Evolutionary conservation across 1,140 invertebrate genomes (phyloP).

Genomic region (Drosophila orena): DNA sequence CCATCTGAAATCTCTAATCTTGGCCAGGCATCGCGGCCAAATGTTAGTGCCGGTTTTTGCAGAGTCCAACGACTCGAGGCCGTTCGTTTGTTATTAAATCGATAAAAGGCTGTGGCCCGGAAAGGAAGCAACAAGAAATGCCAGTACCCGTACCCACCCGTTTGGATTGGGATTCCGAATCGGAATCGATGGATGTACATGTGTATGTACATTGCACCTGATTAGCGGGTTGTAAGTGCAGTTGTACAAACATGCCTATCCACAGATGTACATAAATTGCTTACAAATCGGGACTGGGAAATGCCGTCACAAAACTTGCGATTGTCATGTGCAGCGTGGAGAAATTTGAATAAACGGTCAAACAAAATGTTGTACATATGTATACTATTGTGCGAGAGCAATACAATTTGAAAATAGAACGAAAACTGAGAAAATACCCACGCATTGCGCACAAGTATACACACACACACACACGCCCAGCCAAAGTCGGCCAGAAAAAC

Average conservation of each 20-base stretch:
- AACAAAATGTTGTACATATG: slow-evolving; percentile 12
- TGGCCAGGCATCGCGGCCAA: slow-evolving; percentile 6
- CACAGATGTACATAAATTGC: slow-evolving; percentile 6
- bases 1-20: background rate
- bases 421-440: slow-evolving; percentile 43
- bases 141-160: slow-evolving; percentile 37
- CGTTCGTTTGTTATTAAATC: slow-evolving; percentile 50
- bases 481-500: slow-evolving; percentile 25
- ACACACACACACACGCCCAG: slow-evolving; percentile 24
- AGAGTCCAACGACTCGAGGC: slow-evolving; percentile 37
- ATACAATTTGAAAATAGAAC: slow-evolving; percentile 57
- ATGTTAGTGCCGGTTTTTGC: slow-evolving; percentile 41
- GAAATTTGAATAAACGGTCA: slow-evolving; percentile 40
- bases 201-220: slow-evolving; percentile 43
- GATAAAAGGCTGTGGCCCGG: slow-evolving; percentile 41
- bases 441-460: slow-evolving; percentile 53
- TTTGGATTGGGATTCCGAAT: slow-evolving; percentile 6
- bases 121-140: slow-evolving; percentile 50
- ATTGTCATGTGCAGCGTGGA: background rate
- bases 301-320: slow-evolving; percentile 18
- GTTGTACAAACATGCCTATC: slow-evolving; percentile 6
- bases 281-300: slow-evolving; percentile 14
- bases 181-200: background rate
- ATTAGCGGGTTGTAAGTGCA: slow-evolving; percentile 40
- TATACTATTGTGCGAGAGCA: slow-evolving; percentile 8